Percentiles rank a stretch among this genome's conserved stretches.
Evolutionary conservation across 2,113 vertebrate genomes (phyloP).

Genomic region (Anser brachyrhynchus): DNA sequence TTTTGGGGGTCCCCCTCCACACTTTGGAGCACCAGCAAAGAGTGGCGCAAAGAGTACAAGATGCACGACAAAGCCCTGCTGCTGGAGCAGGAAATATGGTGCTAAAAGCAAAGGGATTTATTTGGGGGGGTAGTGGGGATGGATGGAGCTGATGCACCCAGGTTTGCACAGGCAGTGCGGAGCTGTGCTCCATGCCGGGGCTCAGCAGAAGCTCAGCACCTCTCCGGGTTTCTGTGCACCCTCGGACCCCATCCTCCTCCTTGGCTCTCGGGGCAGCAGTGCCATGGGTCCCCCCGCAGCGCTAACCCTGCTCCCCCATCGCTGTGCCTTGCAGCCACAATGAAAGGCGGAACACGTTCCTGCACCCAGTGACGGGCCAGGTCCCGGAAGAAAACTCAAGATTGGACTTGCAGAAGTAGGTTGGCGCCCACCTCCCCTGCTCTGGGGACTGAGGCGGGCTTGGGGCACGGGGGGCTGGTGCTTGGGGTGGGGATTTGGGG

Average conservation of each 20-base stretch:
- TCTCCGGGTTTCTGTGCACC: background rate
- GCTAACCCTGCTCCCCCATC: no score
- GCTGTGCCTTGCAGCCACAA: constrained; percentile 80
- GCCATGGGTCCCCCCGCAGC: background rate
- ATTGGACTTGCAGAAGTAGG: constrained; percentile 80
- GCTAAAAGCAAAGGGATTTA: background rate
- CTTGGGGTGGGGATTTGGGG: fast-evolving
- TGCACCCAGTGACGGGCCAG: constrained; percentile 84
- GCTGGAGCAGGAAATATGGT: fast-evolving
- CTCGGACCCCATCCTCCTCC: background rate
- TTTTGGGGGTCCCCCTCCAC: background rate
- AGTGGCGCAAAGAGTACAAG: background rate
- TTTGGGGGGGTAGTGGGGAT: no score
- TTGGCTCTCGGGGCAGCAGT: background rate
- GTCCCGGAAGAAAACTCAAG: constrained; percentile 79
- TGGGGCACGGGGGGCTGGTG: fast-evolving
- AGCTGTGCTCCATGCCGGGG: background rate
- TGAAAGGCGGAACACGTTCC: constrained; percentile 87
- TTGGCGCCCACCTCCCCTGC: background rate
- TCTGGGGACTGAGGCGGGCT: fast-evolving
- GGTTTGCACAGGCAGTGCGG: background rate
- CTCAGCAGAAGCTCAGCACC: background rate
- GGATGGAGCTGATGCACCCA: background rate
- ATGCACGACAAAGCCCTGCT: background rate
- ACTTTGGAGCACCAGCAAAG: background rate